phyloP scores from a whole-genome alignment of 2,113 vertebrate genomes.

The Talpa occidentalis region DNA sequence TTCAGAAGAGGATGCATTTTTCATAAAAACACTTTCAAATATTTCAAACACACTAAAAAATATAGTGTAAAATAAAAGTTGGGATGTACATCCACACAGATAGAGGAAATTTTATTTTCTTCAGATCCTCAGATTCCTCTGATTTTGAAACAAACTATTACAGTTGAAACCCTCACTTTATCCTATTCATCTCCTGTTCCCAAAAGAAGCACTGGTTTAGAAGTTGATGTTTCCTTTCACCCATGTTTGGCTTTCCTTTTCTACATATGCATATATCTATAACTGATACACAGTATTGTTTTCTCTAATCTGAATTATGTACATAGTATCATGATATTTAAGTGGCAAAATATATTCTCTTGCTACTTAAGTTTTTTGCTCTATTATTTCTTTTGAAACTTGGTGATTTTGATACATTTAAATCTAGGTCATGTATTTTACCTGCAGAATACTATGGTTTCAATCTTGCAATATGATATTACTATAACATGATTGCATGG shows the following conservation, averaged over 20 bases:
- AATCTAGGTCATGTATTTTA: constrained; percentile 33
- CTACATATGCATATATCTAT: background rate
- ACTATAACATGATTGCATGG: background rate
- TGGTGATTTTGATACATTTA: background rate
- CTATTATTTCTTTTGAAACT: background rate
- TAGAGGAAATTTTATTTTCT: constrained; percentile 9
- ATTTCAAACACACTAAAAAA: constrained; percentile 16
- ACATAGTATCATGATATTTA: background rate
- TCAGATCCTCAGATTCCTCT: constrained; percentile 8
- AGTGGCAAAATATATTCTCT: background rate
- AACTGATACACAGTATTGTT: background rate
- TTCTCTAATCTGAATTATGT: constrained; percentile 3
- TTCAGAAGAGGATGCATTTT: constrained; percentile 20
- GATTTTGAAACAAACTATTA: background rate
- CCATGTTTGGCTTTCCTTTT: background rate
- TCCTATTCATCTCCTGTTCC: background rate
- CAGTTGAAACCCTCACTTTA: background rate
- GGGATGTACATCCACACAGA: background rate
- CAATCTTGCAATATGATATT: background rate
- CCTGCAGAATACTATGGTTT: constrained; percentile 1
- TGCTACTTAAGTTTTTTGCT: constrained; percentile 16
- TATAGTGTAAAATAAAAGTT: background rate
- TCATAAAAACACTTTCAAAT: constrained; percentile 26
- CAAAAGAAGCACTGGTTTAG: background rate
- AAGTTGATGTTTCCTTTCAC: constrained; percentile 20